phyloP scores from a whole-genome alignment of 2,888 invertebrate genomes.

The Neria commutata region DNA sequence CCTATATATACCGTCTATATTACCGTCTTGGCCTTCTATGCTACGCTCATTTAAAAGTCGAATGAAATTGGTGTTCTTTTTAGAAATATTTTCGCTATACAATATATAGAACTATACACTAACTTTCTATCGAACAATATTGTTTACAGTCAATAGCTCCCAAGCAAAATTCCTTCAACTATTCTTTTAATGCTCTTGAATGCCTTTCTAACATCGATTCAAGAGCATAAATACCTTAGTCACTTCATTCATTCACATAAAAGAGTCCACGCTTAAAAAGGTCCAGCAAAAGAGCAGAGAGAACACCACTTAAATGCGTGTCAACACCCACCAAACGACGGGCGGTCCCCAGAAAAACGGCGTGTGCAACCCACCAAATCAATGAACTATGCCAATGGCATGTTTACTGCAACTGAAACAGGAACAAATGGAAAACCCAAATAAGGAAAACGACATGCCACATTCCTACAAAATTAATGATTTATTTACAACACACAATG shows the following conservation, averaged over 20 bases:
- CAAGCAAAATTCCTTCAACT: too few species aligned
- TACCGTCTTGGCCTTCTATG: too few species aligned
- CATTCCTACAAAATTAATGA: constrained; percentile 39
- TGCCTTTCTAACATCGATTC: too few species aligned
- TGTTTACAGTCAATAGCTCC: too few species aligned
- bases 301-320: constrained; percentile 37
- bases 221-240: constrained; percentile 25
- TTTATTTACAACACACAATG: constrained; percentile 40
- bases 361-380: constrained; percentile 1
- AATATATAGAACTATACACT: too few species aligned
- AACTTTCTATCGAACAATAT: too few species aligned
- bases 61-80: too few species aligned
- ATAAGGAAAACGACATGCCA: not conserved
- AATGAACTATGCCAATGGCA: not conserved
- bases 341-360: constrained; percentile 33
- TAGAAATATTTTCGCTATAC: too few species aligned
- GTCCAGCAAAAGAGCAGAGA: not conserved
- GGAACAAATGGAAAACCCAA: not conserved
- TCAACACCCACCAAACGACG: constrained; percentile 55
- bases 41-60: too few species aligned
- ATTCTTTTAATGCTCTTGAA: too few species aligned
- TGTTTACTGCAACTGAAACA: not conserved
- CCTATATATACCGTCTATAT: too few species aligned
- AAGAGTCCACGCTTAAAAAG: not conserved
- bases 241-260: constrained; percentile 13